Percentiles rank a stretch among this genome's conserved stretches.
phyloP scores from a whole-genome alignment of 2,888 invertebrate species.

The Pteria penguin region DNA sequence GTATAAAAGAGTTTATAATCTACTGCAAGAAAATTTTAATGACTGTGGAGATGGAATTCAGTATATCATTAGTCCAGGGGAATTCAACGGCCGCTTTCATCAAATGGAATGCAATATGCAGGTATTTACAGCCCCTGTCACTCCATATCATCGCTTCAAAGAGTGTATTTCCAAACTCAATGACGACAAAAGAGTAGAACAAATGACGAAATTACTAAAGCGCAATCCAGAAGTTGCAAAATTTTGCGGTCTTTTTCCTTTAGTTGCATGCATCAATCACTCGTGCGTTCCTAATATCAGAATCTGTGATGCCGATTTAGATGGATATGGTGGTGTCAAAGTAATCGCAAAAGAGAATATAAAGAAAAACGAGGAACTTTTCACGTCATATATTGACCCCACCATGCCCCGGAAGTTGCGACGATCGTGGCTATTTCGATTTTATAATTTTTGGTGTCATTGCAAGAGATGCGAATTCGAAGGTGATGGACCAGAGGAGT shows the following conservation, averaged over 20 bases:
- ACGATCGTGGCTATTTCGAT: constrained; percentile 59
- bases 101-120: constrained; percentile 70
- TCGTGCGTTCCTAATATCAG: constrained; percentile 71
- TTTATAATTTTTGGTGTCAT: constrained; percentile 71
- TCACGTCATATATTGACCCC: constrained; percentile 65
- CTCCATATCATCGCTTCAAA: constrained; percentile 66
- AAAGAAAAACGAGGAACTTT: constrained; percentile 62
- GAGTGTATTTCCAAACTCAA: constrained; percentile 46
- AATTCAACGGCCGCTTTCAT: constrained; percentile 67
- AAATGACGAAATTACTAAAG: constrained; percentile 55
- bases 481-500: constrained; percentile 61
- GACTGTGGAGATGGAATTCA: constrained; percentile 52
- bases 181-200: constrained; percentile 51
- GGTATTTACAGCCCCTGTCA: constrained; percentile 62
- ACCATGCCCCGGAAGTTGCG: constrained; percentile 52
- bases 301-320: constrained; percentile 62
- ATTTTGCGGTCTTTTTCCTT: constrained; percentile 69
- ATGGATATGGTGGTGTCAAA: constrained; percentile 63
- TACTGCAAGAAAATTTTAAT: constrained; percentile 66
- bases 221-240: constrained; percentile 56
- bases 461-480: constrained; percentile 66
- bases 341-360: constrained; percentile 64
- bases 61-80: constrained; percentile 59
- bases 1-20: constrained; percentile 60
- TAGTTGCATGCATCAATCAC: constrained; percentile 72